Conservation (phyloP, 1,140 invertebrate species). For the Drosophila burlai region DNA sequence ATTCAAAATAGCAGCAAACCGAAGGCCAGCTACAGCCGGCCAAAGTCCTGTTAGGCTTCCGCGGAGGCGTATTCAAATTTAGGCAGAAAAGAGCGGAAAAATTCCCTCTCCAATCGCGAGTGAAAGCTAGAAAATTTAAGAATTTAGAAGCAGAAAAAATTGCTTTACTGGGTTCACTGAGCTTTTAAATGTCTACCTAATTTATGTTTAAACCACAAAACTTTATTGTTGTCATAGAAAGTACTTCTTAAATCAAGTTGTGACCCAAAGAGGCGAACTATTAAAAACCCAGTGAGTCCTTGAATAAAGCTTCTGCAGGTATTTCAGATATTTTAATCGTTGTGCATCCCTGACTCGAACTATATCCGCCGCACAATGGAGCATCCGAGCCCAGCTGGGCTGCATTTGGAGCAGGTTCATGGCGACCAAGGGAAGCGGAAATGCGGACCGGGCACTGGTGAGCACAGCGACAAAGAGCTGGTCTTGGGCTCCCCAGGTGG, state of each 20-base stretch:
- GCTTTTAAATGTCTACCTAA: not conserved
- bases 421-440: slow-evolving; percentile 53
- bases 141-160: not conserved
- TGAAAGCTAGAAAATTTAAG: not conserved
- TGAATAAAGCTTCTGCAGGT: slow-evolving; percentile 4
- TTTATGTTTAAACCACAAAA: not conserved
- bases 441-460: slow-evolving; percentile 13
- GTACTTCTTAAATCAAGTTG: not conserved
- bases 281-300: not conserved
- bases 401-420: slow-evolving; percentile 54
- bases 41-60: slow-evolving; percentile 20
- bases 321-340: slow-evolving; percentile 8
- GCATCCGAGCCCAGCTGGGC: slow-evolving; percentile 5
- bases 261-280: not conserved
- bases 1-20: slow-evolving; percentile 24
- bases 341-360: slow-evolving; percentile 23
- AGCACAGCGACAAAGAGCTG: slow-evolving; percentile 11
- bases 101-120: not conserved
- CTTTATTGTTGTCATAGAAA: not conserved
- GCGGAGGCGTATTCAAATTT: slow-evolving; percentile 10
- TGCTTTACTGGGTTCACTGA: not conserved
- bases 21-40: slow-evolving; percentile 19
- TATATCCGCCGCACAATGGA: slow-evolving; percentile 25
- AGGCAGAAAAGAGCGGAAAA: not conserved
- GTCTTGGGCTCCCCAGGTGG: slow-evolving; percentile 27